Conservation (phyloP, 2,888 invertebrate species). For the Argyresthia albistria region DNA sequence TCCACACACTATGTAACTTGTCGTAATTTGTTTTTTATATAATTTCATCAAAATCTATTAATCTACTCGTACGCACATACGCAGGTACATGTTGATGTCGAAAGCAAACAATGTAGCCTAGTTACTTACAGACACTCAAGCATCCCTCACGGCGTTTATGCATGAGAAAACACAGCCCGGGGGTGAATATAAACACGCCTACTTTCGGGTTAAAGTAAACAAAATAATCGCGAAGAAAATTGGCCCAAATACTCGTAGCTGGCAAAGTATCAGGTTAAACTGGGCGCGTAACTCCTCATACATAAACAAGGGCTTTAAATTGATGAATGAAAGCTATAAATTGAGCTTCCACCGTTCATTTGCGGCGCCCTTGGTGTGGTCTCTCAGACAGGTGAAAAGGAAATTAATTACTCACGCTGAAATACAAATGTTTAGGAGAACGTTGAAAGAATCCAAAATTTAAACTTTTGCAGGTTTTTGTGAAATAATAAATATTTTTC, state of each 20-base stretch:
- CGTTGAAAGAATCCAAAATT: too few species aligned
- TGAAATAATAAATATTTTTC: too few species aligned
- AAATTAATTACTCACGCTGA: constrained; percentile 6
- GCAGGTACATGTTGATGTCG: too few species aligned
- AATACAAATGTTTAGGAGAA: not conserved
- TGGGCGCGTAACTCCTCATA: constrained; percentile 10
- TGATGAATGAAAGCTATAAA: constrained; percentile 18
- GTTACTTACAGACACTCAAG: too few species aligned
- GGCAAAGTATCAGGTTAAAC: constrained; percentile 14
- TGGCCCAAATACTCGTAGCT: constrained; percentile 18
- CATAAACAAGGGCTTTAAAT: constrained; percentile 19
- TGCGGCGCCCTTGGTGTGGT: constrained; percentile 6
- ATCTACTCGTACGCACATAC: too few species aligned
- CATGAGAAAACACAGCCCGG: too few species aligned
- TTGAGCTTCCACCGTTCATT: constrained; percentile 14
- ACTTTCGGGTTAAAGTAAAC: not conserved
- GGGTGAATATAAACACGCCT: not conserved
- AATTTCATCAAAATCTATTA: too few species aligned
- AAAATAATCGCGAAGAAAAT: constrained; percentile 15
- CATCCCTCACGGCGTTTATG: too few species aligned
- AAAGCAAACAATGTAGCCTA: too few species aligned
- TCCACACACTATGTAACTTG: too few species aligned
- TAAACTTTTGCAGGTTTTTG: too few species aligned
- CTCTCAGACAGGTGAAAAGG: constrained; percentile 11
- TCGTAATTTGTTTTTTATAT: too few species aligned